Conservation (phyloP, 2,113 vertebrate genomes). For the Sula dactylatra region DNA sequence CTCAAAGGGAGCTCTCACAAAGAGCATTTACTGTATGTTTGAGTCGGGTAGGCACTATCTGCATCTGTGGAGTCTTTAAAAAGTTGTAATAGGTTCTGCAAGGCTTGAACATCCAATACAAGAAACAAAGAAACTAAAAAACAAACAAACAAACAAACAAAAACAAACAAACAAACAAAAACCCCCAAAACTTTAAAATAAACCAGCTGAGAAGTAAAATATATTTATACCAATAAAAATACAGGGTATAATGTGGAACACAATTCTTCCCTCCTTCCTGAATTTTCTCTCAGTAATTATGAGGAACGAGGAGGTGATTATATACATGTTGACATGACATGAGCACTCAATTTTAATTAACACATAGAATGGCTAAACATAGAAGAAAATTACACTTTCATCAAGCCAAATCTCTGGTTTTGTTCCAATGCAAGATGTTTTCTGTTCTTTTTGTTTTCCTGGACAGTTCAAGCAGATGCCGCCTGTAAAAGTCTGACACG, state of each 20-base stretch:
- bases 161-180: background rate
- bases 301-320: background rate
- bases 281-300: background rate
- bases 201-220: background rate
- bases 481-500: background rate
- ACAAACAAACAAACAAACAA: background rate
- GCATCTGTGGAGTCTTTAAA: background rate
- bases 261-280: background rate
- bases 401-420: background rate
- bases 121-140: background rate
- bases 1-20: background rate
- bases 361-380: background rate
- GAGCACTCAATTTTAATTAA: background rate
- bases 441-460: background rate
- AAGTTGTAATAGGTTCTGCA: background rate
- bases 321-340: background rate
- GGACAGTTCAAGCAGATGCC: constrained; percentile 31
- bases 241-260: background rate
- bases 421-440: background rate
- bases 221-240: background rate
- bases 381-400: background rate
- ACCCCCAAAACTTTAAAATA: background rate
- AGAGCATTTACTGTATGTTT: background rate
- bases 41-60: background rate
- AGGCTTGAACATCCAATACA: background rate